phyloP scores from a whole-genome alignment of 2,888 invertebrate genomes.

The Hydraecia micacea region DNA sequence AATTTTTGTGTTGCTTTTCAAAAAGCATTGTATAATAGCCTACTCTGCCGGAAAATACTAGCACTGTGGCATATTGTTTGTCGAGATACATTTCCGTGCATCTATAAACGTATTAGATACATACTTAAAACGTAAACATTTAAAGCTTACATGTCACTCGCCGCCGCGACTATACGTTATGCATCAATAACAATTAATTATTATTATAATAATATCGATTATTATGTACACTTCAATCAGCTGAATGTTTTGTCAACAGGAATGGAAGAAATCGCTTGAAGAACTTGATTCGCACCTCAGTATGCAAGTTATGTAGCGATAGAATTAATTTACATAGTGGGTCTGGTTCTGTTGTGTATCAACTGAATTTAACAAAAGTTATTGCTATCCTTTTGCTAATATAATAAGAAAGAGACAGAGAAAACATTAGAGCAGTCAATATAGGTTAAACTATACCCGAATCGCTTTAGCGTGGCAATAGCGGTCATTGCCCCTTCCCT shows the following conservation, averaged over 20 bases:
- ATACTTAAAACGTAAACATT: conserved; percentile 52
- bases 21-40: background rate
- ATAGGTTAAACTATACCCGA: background rate
- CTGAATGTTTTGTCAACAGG: conserved; percentile 30
- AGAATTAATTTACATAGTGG: background rate
- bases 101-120: conserved; percentile 18
- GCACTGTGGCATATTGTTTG: background rate
- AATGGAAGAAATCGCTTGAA: conserved; percentile 21
- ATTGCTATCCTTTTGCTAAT: conserved; percentile 4
- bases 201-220: conserved; percentile 48
- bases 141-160: conserved; percentile 58
- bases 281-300: conserved; percentile 6
- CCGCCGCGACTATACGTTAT: conserved; percentile 43
- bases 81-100: conserved; percentile 13
- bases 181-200: conserved; percentile 47
- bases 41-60: background rate
- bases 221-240: conserved; percentile 49
- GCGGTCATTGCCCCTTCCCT: background rate
- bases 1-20: background rate
- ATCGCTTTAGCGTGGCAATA: background rate
- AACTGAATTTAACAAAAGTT: background rate
- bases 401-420: background rate
- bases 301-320: background rate
- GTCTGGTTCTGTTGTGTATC: background rate
- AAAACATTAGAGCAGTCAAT: background rate